Evolutionary conservation across 2,797 vertebrate genomes (phyloP), one percentile per base, ranked within the genome.

Genomic region (Calcarius lapponicus): DNA sequence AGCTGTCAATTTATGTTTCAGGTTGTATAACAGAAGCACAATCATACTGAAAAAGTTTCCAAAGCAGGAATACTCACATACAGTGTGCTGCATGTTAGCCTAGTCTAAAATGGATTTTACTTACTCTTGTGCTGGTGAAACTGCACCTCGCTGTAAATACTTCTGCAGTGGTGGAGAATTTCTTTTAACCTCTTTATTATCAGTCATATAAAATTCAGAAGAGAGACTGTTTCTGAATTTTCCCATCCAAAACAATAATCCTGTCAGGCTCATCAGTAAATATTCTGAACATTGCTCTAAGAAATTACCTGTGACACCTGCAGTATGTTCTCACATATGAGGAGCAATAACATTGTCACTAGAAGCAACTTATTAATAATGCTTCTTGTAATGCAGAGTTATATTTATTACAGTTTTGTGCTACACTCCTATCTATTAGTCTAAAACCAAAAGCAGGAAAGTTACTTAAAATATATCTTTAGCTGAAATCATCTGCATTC

Each of bases 1-100:
- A 95, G 82, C 65, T 95, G 79, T 92, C 86, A 91, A 34, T 94
- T 97, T 90, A 42, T 79, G 76, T 85, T 96, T 69, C 82, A 85
- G 64, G 65, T 76, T 94, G 56, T 81, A 47, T 84, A 88, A 96
- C 66, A 87, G 62, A 32, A 79, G 51, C 80, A 56, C 40, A 95
- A 91, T 88, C 89, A 65, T 43, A 82, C 57, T 88, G 74, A 69
- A 93, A 70, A 97, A 86, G 72, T 84, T 96, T 96, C 40, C 12
- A 6, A 69, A 90, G 43, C 65, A 76, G 56, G 26, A 86, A 74
- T 84, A 36, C 43, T 80, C 51, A 60, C 42, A 58, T 58, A 54
- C n/a, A 58, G 17, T 60, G 74, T 47, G 53, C 36, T 83, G 36
- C 70, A 61, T 38, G 56, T 67, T 93, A 92, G 36, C 51, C 58